Evolutionary conservation across 2,888 invertebrate species (phyloP), one percentile per base, ranked within the genome.

Genomic region (Cylindroiulus punctatus): DNA sequence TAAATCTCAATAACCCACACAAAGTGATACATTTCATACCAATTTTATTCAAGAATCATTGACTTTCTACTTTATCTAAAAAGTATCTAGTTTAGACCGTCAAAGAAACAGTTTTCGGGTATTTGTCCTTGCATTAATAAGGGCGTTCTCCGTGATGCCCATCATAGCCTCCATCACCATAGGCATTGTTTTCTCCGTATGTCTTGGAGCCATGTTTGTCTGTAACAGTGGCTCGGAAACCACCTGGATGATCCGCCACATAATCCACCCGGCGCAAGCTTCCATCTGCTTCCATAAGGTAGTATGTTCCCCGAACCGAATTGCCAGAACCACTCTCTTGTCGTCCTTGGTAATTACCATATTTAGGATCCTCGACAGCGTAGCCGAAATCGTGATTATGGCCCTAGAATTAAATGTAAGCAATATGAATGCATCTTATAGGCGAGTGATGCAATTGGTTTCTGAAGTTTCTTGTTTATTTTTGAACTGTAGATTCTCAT

Each of bases 171-270:
- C 83, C 40, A 40, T 85, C 0, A 17, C 40, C 86, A 32, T 40
- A 36, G 22, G 40, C 65, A 81, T 40, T 14, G 36, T 40, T 40
- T 57, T 85, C n/a, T 10, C 86, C 86, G 44, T 57, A 86, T 10
- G 84, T 42, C 19, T 65, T 85, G 22, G 65, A 65, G 57, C 86
- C 86, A n/a, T 65, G 76, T 17, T 84, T 86, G 81, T 86, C 86
- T 10, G 84, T 84, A 8, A 86, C 47, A 1, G 86, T 86, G 36
- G 86, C 86, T n/a, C 52, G 30, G 65, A 86, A 86, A 57, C 86
- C 86, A 65, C 86, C 86, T 26, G 86, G 86, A 47, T 86, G 86
- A 81, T 47, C 65, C 19, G 86, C 86, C 10, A 86, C 86, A 30
- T 86, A 86, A 42, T 86, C 86, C 84, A 86, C 86, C 42, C 86